A percentile compares a stretch with the other conserved stretches of the same genome.
Evolutionary conservation across 2,888 invertebrate species (phyloP).

Genomic region (Hydriomena furcata): DNA sequence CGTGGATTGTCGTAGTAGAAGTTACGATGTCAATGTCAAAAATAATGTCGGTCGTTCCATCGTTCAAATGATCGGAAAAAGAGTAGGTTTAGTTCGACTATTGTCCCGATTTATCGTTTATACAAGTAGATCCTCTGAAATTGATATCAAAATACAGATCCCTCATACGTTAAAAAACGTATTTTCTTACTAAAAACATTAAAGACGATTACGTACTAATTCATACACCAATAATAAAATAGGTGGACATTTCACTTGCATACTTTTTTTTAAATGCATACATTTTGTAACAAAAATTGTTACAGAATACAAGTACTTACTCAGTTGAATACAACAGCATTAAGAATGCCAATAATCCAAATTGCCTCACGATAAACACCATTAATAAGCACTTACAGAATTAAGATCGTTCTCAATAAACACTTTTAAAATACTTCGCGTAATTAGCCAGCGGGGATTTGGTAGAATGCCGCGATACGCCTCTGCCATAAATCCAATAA

Average conservation of each 20-base stretch:
- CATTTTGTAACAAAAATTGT: background rate
- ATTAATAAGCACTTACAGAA: slow-evolving; percentile 52
- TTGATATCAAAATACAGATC: slow-evolving; percentile 18
- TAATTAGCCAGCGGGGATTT: slow-evolving; percentile 66
- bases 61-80: too few relatives aligned
- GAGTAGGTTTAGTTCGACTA: too few relatives aligned
- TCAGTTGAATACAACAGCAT: background rate
- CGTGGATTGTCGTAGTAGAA: too few relatives aligned
- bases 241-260: too few relatives aligned
- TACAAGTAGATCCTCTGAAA: too few relatives aligned
- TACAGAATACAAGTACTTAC: background rate
- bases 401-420: slow-evolving; percentile 64
- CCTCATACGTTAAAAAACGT: slow-evolving; percentile 38
- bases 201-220: too few relatives aligned
- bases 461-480: slow-evolving; percentile 48
- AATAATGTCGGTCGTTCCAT: too few relatives aligned
- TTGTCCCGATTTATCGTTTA: too few relatives aligned
- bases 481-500: slow-evolving; percentile 69
- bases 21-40: too few relatives aligned
- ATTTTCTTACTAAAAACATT: too few relatives aligned
- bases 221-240: too few relatives aligned
- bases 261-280: too few relatives aligned
- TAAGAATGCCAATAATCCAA: slow-evolving; percentile 47
- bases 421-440: slow-evolving; percentile 66
- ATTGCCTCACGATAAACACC: slow-evolving; percentile 39